Conservation (phyloP, 2,888 invertebrate genomes). For the Nomada hirtipes region DNA sequence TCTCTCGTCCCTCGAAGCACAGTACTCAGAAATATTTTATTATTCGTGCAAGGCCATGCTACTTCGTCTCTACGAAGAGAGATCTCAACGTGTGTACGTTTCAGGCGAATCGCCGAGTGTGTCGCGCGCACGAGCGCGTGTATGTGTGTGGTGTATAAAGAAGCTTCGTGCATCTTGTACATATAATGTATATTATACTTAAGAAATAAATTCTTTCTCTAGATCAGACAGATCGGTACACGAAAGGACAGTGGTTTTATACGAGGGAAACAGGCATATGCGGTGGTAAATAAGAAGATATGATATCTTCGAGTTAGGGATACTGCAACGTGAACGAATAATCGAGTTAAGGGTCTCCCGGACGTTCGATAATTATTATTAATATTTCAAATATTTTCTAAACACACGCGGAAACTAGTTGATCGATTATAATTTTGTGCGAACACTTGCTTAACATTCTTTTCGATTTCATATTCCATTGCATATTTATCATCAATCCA, state of each 20-base stretch:
- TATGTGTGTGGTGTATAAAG: conserved; percentile 29
- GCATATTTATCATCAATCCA: too few species aligned
- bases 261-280: not conserved
- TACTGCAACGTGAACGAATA: not conserved
- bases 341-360: too few species aligned
- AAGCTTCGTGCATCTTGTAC: conserved; percentile 30
- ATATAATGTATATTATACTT: conserved; percentile 37
- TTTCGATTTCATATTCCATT: too few species aligned
- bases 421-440: too few species aligned
- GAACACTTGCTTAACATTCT: too few species aligned
- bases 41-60: conserved; percentile 19
- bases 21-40: conserved; percentile 39
- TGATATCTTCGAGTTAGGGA: conserved; percentile 8
- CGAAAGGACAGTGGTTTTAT: not conserved
- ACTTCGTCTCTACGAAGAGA: conserved; percentile 31
- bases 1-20: conserved; percentile 8
- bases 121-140: too few species aligned
- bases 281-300: not conserved
- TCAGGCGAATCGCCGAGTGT: conserved; percentile 9
- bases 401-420: too few species aligned
- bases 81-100: conserved; percentile 19
- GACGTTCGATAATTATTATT: too few species aligned
- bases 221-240: conserved; percentile 5
- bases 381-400: too few species aligned
- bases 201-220: conserved; percentile 36